Base-by-base conservation (phyloP, 2,888 invertebrate genomes). In the Vandiemenella viatica region DNA sequence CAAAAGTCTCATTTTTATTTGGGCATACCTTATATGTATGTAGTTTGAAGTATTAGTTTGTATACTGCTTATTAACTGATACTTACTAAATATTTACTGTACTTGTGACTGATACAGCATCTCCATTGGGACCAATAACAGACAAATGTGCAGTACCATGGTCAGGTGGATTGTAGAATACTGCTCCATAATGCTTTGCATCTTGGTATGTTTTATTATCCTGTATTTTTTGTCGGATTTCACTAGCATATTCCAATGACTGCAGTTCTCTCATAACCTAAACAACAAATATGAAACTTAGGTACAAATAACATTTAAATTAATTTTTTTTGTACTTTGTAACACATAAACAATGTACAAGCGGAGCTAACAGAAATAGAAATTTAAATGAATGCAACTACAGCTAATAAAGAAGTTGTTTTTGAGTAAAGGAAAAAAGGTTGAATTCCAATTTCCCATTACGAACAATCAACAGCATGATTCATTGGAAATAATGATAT, bases 21-120 rank as follows among this genome's bases (percentile, higher is more conserved):
- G n/a, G n/a, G n/a, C n/a, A n/a, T n/a, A n/a, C n/a, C n/a, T n/a
- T n/a, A n/a, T n/a, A n/a, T n/a, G n/a, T n/a, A n/a, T n/a, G n/a
- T n/a, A n/a, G n/a, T n/a, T n/a, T n/a, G n/a, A n/a, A n/a, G n/a
- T n/a, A n/a, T n/a, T n/a, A n/a, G n/a, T n/a, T n/a, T n/a, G n/a
- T n/a, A n/a, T n/a, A n/a, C n/a, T n/a, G n/a, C n/a, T n/a, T n/a
- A n/a, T n/a, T n/a, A 32, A n/a, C 3, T 4, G 5, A 18, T 46
- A 59, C 71, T 67, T 61, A 76, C 76, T 68, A 66, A 26, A 65
- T 75, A 67, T 92, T 92, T n/a, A 92, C 75, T 1, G 95, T 89
- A 56, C 90, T 88, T 1, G 96, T 96, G 1, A 85, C 79, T 0
- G 93, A 82, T 1, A 96, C 90, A 1, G 93, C 96, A 62, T 93